A percentile compares a stretch with the other conserved stretches of the same genome.
phyloP scores from a whole-genome alignment of 2,797 vertebrate genomes.

The Acanthurus leucopareius region DNA sequence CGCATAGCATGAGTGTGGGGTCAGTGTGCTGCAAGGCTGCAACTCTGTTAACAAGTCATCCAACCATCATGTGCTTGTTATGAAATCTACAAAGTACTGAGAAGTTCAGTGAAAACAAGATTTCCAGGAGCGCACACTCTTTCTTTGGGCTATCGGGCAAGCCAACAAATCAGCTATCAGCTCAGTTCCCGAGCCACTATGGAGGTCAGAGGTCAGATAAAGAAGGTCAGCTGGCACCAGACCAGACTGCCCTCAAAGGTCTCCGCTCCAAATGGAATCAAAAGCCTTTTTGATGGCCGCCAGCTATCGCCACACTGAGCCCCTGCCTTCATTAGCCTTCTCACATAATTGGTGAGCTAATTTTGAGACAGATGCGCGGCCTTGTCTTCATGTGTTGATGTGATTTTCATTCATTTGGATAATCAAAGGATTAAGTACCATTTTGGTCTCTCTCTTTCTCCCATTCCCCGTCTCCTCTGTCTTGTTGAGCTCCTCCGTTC shows the following conservation, averaged over 20 bases:
- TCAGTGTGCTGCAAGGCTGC: slow-evolving; percentile 45
- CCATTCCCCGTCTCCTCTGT: slow-evolving; percentile 52
- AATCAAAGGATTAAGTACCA: slow-evolving; percentile 75
- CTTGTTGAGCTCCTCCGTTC: slow-evolving; percentile 62
- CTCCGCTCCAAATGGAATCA: slow-evolving; percentile 67
- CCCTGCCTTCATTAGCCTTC: slow-evolving; percentile 60
- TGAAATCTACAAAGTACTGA: slow-evolving; percentile 31
- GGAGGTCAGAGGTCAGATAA: slow-evolving; percentile 67
- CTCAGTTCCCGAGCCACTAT: slow-evolving; percentile 73
- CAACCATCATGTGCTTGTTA: slow-evolving; percentile 39
- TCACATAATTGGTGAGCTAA: slow-evolving; percentile 67
- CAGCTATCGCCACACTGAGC: slow-evolving; percentile 36
- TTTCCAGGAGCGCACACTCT: slow-evolving; percentile 30
- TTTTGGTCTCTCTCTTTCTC: slow-evolving; percentile 60
- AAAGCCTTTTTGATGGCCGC: slow-evolving; percentile 58
- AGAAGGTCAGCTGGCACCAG: slow-evolving; percentile 64
- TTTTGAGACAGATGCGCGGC: slow-evolving; percentile 70
- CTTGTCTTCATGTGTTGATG: slow-evolving; percentile 65
- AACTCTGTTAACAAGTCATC: slow-evolving; percentile 49
- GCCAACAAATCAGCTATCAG: slow-evolving; percentile 89
- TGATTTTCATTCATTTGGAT: slow-evolving; percentile 78
- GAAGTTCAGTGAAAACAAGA: slow-evolving; percentile 37
- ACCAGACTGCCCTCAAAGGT: slow-evolving; percentile 58
- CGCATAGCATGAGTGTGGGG: slow-evolving; percentile 22
- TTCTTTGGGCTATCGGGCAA: slow-evolving; percentile 46